Percentiles rank a stretch among this genome's conserved stretches.
These are phyloP conservation scores for Cheilosia urbana DNA, from an alignment of 2,888 invertebrate species.

Conservation along the genomic window DNA sequence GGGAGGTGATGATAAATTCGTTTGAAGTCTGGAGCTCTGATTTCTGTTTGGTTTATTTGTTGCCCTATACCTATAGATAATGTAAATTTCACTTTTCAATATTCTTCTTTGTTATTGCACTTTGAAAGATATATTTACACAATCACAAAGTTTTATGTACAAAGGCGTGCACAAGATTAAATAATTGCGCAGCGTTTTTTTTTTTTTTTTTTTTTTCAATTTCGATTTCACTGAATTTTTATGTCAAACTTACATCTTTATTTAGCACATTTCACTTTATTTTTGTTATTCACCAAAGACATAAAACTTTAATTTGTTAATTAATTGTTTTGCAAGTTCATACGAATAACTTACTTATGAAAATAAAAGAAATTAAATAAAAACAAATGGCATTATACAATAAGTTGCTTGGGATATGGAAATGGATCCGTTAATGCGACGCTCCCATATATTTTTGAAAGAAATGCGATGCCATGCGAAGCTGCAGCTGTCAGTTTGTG, in stretches of 20 bases:
- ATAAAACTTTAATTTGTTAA: background rate
- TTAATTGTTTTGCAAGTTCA: background rate
- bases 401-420: background rate
- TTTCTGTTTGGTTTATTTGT: background rate
- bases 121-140: background rate
- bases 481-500: background rate
- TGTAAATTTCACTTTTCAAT: background rate
- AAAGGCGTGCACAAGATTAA: background rate
- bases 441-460: background rate
- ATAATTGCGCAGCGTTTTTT: background rate
- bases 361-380: conserved; percentile 11
- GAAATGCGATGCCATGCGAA: conserved; percentile 7
- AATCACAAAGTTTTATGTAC: background rate
- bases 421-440: conserved; percentile 31
- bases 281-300: background rate
- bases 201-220: too few species aligned
- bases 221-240: background rate
- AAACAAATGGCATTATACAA: background rate
- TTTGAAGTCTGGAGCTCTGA: background rate
- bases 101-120: background rate
- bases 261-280: conserved; percentile 11
- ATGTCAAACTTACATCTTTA: conserved; percentile 20
- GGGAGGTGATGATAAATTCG: background rate
- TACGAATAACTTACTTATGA: background rate
- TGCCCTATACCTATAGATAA: conserved; percentile 7